These are phyloP conservation scores for Imbricaverruca yamaguchii DNA, from an alignment of 2,888 invertebrate genomes.

Conservation along the genomic window DNA sequence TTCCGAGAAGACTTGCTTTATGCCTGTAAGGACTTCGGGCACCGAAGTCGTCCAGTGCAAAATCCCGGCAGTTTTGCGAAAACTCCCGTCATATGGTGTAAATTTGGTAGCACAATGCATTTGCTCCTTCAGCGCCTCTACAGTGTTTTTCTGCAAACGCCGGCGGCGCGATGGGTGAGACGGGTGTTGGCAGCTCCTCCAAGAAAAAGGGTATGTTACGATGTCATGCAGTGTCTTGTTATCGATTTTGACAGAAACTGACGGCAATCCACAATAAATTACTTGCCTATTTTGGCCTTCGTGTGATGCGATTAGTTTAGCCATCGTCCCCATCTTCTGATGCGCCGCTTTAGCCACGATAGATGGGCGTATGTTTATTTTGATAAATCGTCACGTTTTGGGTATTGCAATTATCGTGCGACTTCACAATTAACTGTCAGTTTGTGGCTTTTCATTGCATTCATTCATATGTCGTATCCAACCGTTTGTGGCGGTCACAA, in stretches of 20 bases:
- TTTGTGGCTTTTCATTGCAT: too few relatives aligned
- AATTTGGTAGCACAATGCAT: background rate
- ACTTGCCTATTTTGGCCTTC: background rate
- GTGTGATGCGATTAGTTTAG: background rate
- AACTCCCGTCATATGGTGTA: too few relatives aligned
- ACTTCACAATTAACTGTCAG: too few relatives aligned
- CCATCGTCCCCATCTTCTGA: background rate
- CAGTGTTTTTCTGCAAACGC: conserved; percentile 1
- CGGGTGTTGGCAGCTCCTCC: background rate
- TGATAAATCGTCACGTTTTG: too few relatives aligned
- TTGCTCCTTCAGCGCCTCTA: background rate
- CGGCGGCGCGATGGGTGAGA: background rate
- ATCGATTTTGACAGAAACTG: too few relatives aligned
- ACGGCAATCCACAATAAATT: background rate
- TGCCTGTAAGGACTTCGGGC: too few relatives aligned
- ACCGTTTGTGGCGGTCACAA: too few relatives aligned
- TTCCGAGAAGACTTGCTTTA: too few relatives aligned
- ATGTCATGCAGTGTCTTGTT: background rate
- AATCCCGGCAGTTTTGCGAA: too few relatives aligned
- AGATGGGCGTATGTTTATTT: conserved; percentile 15
- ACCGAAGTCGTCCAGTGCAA: too few relatives aligned
- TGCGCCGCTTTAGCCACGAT: background rate
- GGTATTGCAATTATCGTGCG: too few relatives aligned
- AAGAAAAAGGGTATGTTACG: conserved; percentile 2
- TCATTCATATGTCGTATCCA: too few relatives aligned